Percentiles rank a stretch among this genome's conserved stretches.
Evolutionary conservation across 2,113 vertebrate genomes (phyloP).

Genomic region (Agelaius phoeniceus): DNA sequence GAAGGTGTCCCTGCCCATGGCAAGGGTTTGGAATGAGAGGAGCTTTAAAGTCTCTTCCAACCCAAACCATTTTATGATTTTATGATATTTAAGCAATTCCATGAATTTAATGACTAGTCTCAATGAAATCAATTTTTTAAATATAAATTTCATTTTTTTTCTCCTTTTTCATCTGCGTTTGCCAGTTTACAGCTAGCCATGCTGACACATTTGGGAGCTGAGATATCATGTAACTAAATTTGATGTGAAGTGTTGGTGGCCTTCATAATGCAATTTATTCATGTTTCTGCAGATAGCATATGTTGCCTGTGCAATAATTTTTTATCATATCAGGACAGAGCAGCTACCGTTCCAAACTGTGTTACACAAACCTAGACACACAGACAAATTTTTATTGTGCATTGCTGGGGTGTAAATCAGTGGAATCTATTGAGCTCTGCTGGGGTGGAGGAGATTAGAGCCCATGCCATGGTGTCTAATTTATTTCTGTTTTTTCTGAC

Average conservation of each 20-base stretch:
- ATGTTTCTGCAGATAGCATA: conserved; percentile 59
- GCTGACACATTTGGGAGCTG: conserved; percentile 60
- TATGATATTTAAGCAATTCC: not conserved
- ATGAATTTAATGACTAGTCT: not conserved
- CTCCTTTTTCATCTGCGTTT: conserved; percentile 33
- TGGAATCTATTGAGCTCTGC: not conserved
- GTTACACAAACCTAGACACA: conserved; percentile 49
- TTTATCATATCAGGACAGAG: conserved; percentile 46
- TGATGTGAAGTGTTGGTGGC: conserved; percentile 62
- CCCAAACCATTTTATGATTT: not conserved
- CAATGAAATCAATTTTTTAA: not conserved
- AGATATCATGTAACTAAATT: conserved; percentile 69
- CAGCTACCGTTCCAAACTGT: conserved; percentile 31
- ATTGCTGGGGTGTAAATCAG: conserved; percentile 32
- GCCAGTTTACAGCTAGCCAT: conserved; percentile 58
- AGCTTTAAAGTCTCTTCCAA: not conserved
- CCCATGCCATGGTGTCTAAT: conserved; percentile 44
- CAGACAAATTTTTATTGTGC: conserved; percentile 43
- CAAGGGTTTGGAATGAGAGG: not conserved
- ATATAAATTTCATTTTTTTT: not conserved
- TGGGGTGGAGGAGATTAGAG: conserved; percentile 43
- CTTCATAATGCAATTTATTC: conserved; percentile 75
- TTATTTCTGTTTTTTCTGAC: conserved; percentile 43
- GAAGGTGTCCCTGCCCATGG: not conserved
- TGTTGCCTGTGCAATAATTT: conserved; percentile 62